These are phyloP conservation scores for Akabosia matsudoensis DNA, from an alignment of 1,140 invertebrate species.

Conservation along the genomic window DNA sequence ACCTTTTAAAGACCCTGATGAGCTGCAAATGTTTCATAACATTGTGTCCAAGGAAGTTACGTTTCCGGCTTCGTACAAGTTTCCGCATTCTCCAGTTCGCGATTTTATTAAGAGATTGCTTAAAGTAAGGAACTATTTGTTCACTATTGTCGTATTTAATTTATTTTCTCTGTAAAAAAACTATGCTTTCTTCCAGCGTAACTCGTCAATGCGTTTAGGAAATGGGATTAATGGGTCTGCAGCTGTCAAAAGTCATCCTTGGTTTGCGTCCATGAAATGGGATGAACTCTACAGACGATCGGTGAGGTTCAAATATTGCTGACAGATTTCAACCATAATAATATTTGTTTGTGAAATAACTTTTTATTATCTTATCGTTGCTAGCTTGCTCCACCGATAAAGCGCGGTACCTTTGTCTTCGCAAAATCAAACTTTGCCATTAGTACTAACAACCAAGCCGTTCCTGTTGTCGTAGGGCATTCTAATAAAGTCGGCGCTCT, in stretches of 20 bases:
- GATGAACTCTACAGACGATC: background rate
- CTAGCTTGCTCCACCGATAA: background rate
- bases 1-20: slow-evolving; percentile 51
- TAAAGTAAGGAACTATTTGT: slow-evolving; percentile 3
- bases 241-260: slow-evolving; percentile 13
- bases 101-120: slow-evolving; percentile 14
- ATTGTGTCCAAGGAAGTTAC: background rate
- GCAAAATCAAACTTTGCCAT: too few species aligned
- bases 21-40: background rate
- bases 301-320: background rate
- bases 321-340: background rate
- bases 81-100: background rate
- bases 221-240: background rate
- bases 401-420: background rate
- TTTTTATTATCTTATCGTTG: background rate
- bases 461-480: too few species aligned
- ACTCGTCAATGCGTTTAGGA: background rate
- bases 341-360: background rate
- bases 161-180: background rate
- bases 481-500: background rate
- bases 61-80: background rate
- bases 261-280: slow-evolving; percentile 1
- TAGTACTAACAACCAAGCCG: too few species aligned
- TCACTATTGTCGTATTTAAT: background rate
- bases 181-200: background rate